These are phyloP conservation scores for Rhingia campestris DNA, from an alignment of 2,888 invertebrate species.

Conservation along the genomic window DNA sequence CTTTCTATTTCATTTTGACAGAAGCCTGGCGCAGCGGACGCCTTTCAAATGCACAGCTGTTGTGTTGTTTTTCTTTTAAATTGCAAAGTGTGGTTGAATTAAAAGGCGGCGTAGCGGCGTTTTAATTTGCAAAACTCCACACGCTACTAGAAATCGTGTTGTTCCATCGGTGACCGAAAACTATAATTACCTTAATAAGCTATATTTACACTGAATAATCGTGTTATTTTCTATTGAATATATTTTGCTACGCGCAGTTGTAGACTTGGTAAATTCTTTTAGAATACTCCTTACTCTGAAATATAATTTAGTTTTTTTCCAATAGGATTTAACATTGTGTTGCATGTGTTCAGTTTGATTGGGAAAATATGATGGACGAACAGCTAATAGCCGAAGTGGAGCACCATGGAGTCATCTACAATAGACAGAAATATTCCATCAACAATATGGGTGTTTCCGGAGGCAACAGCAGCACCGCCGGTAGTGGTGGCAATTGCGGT, in stretches of 20 bases:
- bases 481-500: constrained; percentile 62
- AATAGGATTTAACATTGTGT: neutral
- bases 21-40: neutral
- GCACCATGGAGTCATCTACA: constrained; percentile 82
- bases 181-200: constrained; percentile 3
- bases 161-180: neutral
- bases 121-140: constrained; percentile 2
- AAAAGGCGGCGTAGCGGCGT: constrained; percentile 5
- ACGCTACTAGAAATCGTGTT: neutral
- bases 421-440: constrained; percentile 82
- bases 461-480: constrained; percentile 61
- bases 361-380: constrained; percentile 82
- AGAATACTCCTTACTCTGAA: neutral
- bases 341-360: neutral
- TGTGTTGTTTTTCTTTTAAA: constrained; percentile 45
- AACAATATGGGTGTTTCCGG: constrained; percentile 77
- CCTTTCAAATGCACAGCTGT: constrained; percentile 34
- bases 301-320: neutral
- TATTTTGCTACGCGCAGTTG: constrained; percentile 22
- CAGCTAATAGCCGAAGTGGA: constrained; percentile 82
- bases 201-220: neutral
- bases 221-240: neutral
- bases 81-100: constrained; percentile 25
- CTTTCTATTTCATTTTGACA: too few relatives aligned
- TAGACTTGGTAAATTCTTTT: constrained; percentile 15